Conservation (phyloP, 1,140 invertebrate species). For the Brachionus plicatilis region DNA sequence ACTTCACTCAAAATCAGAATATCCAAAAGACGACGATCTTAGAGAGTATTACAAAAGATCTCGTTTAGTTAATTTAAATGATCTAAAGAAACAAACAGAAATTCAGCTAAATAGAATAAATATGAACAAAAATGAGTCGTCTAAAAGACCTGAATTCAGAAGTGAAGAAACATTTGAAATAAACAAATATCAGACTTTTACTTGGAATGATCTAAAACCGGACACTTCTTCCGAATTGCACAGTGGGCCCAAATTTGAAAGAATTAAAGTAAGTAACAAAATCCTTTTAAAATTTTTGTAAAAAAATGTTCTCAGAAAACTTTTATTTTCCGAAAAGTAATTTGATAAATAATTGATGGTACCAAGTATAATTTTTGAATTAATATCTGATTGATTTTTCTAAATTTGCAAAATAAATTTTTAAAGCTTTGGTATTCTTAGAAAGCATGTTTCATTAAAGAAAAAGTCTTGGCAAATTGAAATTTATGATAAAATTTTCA, state of each 20-base stretch:
- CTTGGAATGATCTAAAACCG: constrained; percentile 49
- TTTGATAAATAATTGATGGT: too few relatives aligned
- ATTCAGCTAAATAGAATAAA: not conserved
- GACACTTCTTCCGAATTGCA: constrained; percentile 47
- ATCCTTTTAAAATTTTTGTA: not conserved
- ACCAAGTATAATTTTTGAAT: too few relatives aligned
- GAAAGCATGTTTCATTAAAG: too few relatives aligned
- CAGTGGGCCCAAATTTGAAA: constrained; percentile 52
- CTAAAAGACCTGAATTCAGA: not conserved
- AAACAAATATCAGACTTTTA: not conserved
- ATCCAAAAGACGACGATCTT: not conserved
- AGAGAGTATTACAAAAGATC: not conserved
- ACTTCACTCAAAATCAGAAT: not conserved
- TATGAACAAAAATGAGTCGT: not conserved
- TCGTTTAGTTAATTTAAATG: not conserved
- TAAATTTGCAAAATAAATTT: too few relatives aligned
- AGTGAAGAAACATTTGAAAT: not conserved
- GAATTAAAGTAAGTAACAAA: constrained; percentile 49
- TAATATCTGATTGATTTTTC: too few relatives aligned
- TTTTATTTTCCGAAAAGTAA: too few relatives aligned
- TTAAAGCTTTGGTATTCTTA: too few relatives aligned
- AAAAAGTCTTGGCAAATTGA: too few relatives aligned
- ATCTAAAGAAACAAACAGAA: constrained; percentile 8
- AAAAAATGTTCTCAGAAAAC: not conserved
- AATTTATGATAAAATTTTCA: too few relatives aligned